Percentiles rank a stretch among this genome's conserved stretches.
These are phyloP conservation scores for Anorthoa munda DNA, from an alignment of 2,888 invertebrate species.

Conservation along the genomic window DNA sequence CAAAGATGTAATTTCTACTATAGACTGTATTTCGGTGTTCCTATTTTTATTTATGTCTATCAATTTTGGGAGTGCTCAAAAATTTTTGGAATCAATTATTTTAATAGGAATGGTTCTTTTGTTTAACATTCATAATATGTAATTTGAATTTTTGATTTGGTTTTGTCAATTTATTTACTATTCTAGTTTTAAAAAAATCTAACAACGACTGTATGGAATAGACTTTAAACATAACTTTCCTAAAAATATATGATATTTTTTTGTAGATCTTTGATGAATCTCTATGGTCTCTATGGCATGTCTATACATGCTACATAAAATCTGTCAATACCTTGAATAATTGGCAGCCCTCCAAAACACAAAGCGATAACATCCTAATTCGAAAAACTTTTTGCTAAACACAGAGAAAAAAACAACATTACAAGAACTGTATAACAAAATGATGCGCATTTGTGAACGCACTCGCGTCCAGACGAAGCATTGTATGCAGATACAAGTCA, in stretches of 20 bases:
- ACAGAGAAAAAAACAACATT: slow-evolving; percentile 51
- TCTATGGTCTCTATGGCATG: too few relatives aligned
- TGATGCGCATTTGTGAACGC: slow-evolving; percentile 76
- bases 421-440: slow-evolving; percentile 54
- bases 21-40: slow-evolving; percentile 36
- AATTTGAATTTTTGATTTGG: slow-evolving; percentile 47
- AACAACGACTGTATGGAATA: neutral
- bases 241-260: too few relatives aligned
- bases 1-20: slow-evolving; percentile 68
- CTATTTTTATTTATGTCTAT: slow-evolving; percentile 56
- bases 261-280: too few relatives aligned
- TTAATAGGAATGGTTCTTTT: slow-evolving; percentile 39
- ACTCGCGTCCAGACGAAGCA: slow-evolving; percentile 78
- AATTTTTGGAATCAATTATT: slow-evolving; percentile 52
- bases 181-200: neutral
- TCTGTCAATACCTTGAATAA: neutral
- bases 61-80: slow-evolving; percentile 30
- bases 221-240: too few relatives aligned
- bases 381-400: slow-evolving; percentile 29
- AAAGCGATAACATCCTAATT: neutral
- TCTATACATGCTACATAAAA: too few relatives aligned
- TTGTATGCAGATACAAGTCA: slow-evolving; percentile 87
- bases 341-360: neutral
- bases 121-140: slow-evolving; percentile 35
- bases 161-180: slow-evolving; percentile 9